Evolutionary conservation across 1,140 invertebrate genomes (phyloP).

Genomic region (Microplitis mediator): DNA sequence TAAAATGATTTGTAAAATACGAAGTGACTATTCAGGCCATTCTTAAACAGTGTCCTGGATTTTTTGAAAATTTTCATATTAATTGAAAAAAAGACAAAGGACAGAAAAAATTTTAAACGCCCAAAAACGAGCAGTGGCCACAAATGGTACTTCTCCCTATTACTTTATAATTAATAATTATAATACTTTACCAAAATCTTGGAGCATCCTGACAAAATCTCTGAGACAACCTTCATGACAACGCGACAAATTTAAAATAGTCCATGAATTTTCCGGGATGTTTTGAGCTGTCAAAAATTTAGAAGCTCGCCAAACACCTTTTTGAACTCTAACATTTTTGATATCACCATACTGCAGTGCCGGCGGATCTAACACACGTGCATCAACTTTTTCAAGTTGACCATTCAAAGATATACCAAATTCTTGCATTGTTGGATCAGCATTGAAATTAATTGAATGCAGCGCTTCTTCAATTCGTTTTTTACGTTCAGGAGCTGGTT

Average conservation of each 20-base stretch:
- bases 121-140: not conserved
- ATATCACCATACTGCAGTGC: slow-evolving; percentile 55
- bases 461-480: slow-evolving; percentile 69
- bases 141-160: not conserved
- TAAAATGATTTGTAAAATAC: too few species aligned
- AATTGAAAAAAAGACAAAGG: too few species aligned
- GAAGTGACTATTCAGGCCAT: too few species aligned
- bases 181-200: slow-evolving; percentile 14
- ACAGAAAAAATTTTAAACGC: too few species aligned
- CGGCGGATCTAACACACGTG: slow-evolving; percentile 66
- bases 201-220: slow-evolving; percentile 30
- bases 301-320: slow-evolving; percentile 59
- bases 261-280: slow-evolving; percentile 48
- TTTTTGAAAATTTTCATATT: too few species aligned
- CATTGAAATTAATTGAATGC: slow-evolving; percentile 56
- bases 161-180: too few species aligned
- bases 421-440: slow-evolving; percentile 60
- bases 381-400: slow-evolving; percentile 65
- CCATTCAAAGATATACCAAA: slow-evolving; percentile 66
- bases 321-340: slow-evolving; percentile 38
- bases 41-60: too few species aligned
- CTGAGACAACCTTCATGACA: slow-evolving; percentile 19
- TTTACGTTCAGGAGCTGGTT: slow-evolving; percentile 65
- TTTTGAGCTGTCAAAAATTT: slow-evolving; percentile 46
- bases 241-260: slow-evolving; percentile 51